Evolutionary conservation across 2,113 vertebrate genomes (phyloP).

Genomic region (Speoplatyrhinus poulsoni): DNA sequence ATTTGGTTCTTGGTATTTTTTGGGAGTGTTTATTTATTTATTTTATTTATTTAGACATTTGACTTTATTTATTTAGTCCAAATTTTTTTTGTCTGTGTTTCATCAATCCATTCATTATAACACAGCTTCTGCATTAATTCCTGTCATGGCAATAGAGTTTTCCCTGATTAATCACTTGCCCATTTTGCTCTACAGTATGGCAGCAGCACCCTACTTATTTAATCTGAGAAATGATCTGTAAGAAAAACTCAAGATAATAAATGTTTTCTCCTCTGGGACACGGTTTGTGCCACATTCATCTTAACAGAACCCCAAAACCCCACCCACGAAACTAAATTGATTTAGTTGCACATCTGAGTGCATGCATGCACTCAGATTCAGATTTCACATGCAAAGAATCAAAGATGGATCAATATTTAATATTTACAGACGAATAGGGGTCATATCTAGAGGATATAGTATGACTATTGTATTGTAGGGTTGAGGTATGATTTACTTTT

Average conservation of each 20-base stretch:
- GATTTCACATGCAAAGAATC: constrained; percentile 1
- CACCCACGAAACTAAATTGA: constrained; percentile 23
- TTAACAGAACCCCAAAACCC: constrained; percentile 34
- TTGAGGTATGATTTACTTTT: neutral
- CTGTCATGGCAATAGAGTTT: constrained; percentile 71
- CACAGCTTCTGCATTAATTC: constrained; percentile 66
- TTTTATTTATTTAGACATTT: neutral
- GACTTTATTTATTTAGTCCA: constrained; percentile 25
- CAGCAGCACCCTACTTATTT: constrained; percentile 68
- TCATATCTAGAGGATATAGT: neutral
- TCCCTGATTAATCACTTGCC: constrained; percentile 74
- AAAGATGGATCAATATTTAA: constrained; percentile 12
- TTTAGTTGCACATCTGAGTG: constrained; percentile 40
- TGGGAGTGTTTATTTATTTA: constrained; percentile 9
- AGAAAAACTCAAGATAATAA: constrained; percentile 69
- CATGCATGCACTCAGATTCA: constrained; percentile 46
- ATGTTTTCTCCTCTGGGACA: constrained; percentile 68
- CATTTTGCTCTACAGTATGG: constrained; percentile 60
- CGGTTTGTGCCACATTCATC: constrained; percentile 57
- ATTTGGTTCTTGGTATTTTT: constrained; percentile 21
- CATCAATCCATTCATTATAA: constrained; percentile 69
- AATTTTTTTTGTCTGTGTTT: constrained; percentile 42
- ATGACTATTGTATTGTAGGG: neutral
- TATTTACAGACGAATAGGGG: neutral
- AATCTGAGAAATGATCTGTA: constrained; percentile 73